Evolutionary conservation across 2,888 invertebrate genomes (phyloP).

Genomic region (Linnaemya vulpina): DNA sequence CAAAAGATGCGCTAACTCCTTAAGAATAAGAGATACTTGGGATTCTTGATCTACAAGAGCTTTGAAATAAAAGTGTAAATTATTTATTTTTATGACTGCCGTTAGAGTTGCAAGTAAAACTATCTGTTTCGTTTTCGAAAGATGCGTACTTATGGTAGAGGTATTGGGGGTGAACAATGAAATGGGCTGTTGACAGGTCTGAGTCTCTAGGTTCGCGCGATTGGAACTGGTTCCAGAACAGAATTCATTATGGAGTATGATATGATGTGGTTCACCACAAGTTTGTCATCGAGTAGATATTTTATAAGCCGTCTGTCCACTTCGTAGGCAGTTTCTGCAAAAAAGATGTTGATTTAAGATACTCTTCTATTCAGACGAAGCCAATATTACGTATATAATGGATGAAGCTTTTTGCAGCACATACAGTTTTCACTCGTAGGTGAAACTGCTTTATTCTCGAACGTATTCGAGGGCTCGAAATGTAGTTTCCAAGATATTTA

Average conservation of each 20-base stretch:
- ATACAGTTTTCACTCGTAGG: too few species aligned
- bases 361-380: too few species aligned
- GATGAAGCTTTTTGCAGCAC: too few species aligned
- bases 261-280: neutral
- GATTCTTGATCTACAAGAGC: too few species aligned
- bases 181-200: neutral
- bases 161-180: neutral
- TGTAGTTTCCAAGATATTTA: neutral
- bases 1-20: constrained; percentile 42
- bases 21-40: too few species aligned
- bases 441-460: neutral
- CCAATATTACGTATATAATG: too few species aligned
- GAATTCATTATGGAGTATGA: constrained; percentile 24
- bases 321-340: too few species aligned
- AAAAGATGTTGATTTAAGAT: too few species aligned
- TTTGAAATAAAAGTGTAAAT: too few species aligned
- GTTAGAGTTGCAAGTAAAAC: constrained; percentile 37
- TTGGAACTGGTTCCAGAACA: neutral
- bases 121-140: constrained; percentile 9
- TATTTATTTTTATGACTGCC: constrained; percentile 24
- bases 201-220: neutral
- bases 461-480: neutral
- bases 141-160: neutral
- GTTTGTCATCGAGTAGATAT: constrained; percentile 7
- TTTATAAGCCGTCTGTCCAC: neutral